Evolutionary conservation across 2,888 invertebrate species (phyloP).

Genomic region (Osmoderma eremita): DNA sequence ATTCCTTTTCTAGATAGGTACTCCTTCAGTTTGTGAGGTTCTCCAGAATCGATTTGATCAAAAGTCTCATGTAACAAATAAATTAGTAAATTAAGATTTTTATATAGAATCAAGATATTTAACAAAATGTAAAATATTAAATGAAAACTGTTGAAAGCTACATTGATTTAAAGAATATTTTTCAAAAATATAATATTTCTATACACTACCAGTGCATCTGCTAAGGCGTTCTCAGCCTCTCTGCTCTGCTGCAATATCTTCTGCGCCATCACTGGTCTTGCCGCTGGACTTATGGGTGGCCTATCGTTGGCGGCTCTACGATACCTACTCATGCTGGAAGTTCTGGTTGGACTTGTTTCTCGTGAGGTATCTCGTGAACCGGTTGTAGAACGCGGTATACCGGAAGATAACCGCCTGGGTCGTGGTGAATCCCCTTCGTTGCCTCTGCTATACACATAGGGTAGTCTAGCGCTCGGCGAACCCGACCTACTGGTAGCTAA

Average conservation of each 20-base stretch:
- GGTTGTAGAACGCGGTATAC: constrained; percentile 76
- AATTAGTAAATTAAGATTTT: constrained; percentile 35
- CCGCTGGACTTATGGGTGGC: constrained; percentile 68
- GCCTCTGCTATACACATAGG: constrained; percentile 69
- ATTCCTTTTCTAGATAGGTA: constrained; percentile 56
- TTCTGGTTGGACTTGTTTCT: constrained; percentile 62
- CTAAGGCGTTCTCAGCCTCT: constrained; percentile 86
- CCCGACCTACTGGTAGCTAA: constrained; percentile 92
- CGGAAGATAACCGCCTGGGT: constrained; percentile 72
- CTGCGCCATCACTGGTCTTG: constrained; percentile 77
- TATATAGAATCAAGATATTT: too few species aligned
- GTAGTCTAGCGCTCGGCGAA: constrained; percentile 88
- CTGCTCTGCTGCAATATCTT: constrained; percentile 86
- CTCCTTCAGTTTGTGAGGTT: constrained; percentile 55
- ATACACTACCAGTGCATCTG: constrained; percentile 77
- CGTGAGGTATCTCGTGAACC: constrained; percentile 71
- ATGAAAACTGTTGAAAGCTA: too few species aligned
- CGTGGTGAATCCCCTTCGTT: constrained; percentile 63
- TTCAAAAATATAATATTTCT: too few species aligned
- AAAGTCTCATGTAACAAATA: constrained; percentile 52
- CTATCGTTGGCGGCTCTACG: constrained; percentile 63
- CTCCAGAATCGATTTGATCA: constrained; percentile 54
- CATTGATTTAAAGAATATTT: too few species aligned
- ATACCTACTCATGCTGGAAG: constrained; percentile 54
- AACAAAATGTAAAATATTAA: neutral